Evolutionary conservation across 2,113 vertebrate genomes (phyloP).

Genomic region (Gorsachius goisagi): DNA sequence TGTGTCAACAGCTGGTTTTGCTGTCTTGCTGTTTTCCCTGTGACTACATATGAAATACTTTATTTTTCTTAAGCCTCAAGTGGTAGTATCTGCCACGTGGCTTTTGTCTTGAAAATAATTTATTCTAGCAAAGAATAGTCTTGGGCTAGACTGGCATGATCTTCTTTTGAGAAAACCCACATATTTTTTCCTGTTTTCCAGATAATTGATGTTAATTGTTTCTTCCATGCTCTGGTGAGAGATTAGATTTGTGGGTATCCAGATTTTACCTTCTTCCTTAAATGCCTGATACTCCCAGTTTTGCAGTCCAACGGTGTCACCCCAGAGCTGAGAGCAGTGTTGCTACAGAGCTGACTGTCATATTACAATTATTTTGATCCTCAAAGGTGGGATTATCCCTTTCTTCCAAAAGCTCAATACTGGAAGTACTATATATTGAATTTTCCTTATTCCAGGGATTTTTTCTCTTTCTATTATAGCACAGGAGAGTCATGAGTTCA

Average conservation of each 20-base stretch:
- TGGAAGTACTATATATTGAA: not conserved
- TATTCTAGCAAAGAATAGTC: not conserved
- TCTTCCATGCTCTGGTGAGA: not conserved
- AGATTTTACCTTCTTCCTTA: not conserved
- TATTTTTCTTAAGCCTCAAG: not conserved
- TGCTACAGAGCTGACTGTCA: not conserved
- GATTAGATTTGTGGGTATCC: not conserved
- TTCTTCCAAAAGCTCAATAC: not conserved
- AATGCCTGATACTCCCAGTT: not conserved
- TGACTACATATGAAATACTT: not conserved
- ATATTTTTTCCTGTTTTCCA: not conserved
- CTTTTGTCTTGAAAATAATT: not conserved
- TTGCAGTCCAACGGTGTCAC: not conserved
- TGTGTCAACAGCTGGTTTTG: not conserved
- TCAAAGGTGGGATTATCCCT: not conserved
- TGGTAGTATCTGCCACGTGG: not conserved
- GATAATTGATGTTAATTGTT: not conserved
- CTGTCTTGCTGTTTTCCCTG: not conserved
- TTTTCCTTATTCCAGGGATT: not conserved
- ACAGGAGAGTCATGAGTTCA: slow-evolving; percentile 16
- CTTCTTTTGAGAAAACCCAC: not conserved
- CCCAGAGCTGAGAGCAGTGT: no score
- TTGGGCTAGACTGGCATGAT: not conserved
- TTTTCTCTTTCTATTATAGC: not conserved
- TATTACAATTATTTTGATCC: not conserved